Conservation (phyloP, 1,140 invertebrate species). For the Pseudomyrmex concolor region DNA sequence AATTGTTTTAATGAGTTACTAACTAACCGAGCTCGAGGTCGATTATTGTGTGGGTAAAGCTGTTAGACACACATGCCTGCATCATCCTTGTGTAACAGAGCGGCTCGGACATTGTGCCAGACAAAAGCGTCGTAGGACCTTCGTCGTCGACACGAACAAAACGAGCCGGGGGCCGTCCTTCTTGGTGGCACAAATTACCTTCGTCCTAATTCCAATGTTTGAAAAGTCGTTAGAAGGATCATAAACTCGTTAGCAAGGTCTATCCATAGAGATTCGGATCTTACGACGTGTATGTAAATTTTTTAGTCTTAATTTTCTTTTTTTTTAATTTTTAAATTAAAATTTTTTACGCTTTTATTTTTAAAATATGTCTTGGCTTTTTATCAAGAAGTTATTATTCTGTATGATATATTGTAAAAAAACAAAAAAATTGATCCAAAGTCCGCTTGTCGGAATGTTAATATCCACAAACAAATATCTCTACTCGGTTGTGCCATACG, state of each 20-base stretch:
- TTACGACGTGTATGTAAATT: too few species aligned
- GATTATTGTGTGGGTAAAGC: conserved; percentile 48
- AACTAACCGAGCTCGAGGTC: conserved; percentile 4
- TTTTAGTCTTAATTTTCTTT: too few species aligned
- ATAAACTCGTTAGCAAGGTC: conserved; percentile 5
- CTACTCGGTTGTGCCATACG: background rate
- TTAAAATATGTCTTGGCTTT: too few species aligned
- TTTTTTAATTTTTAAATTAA: too few species aligned
- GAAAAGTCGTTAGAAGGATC: conserved; percentile 7
- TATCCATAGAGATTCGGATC: background rate
- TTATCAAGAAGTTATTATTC: too few species aligned
- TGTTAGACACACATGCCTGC: conserved; percentile 17
- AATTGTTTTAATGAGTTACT: conserved; percentile 52
- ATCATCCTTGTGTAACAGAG: conserved; percentile 36
- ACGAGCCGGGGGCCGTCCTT: conserved; percentile 49
- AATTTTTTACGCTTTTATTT: too few species aligned
- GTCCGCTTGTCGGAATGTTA: too few species aligned
- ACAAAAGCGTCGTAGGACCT: conserved; percentile 67
- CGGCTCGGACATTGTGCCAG: conserved; percentile 36
- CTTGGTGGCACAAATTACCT: conserved; percentile 55
- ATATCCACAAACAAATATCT: conserved; percentile 1
- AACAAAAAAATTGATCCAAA: too few species aligned
- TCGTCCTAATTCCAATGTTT: conserved; percentile 61
- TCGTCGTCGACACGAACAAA: conserved; percentile 56
- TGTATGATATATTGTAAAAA: too few species aligned